These are phyloP conservation scores for Ptilonorhynchus violaceus DNA, from an alignment of 2,113 vertebrate genomes.

Conservation along the genomic window DNA sequence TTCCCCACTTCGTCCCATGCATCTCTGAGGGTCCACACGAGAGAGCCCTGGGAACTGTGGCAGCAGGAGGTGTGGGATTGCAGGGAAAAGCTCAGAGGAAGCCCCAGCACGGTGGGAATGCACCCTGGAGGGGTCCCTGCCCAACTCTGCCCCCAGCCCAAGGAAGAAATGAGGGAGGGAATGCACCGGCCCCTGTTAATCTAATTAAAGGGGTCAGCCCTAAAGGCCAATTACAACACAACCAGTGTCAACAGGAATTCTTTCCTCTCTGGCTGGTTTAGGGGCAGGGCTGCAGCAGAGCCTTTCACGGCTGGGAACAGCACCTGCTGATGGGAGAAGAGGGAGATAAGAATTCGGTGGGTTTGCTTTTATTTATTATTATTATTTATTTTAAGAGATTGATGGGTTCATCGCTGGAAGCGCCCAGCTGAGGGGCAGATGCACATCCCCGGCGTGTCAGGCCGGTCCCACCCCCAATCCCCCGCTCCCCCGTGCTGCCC, in stretches of 20 bases:
- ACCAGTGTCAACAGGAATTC: not conserved
- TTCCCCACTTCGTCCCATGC: accelerated
- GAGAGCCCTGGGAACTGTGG: not conserved
- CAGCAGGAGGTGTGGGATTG: not conserved
- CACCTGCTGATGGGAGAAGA: not conserved
- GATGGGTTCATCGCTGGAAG: not conserved
- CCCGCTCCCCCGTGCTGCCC: not conserved
- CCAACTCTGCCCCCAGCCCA: not conserved
- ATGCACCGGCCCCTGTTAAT: not conserved
- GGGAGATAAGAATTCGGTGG: not conserved
- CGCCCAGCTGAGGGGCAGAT: not conserved
- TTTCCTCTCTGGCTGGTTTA: not conserved
- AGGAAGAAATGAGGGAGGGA: not conserved
- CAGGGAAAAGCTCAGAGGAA: not conserved
- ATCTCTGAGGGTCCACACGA: not conserved
- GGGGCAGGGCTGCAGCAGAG: not conserved
- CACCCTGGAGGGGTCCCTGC: not conserved
- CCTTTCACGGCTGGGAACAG: not conserved
- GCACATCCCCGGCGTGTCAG: accelerated
- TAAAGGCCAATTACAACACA: not conserved
- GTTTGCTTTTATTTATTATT: not conserved
- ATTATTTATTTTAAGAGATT: not conserved
- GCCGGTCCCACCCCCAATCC: accelerated
- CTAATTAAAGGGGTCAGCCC: not conserved
- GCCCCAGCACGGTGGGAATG: accelerated